Evolutionary conservation across 2,113 vertebrate genomes (phyloP), one percentile per base, ranked within the genome.

Genomic region (Sialia sialis): DNA sequence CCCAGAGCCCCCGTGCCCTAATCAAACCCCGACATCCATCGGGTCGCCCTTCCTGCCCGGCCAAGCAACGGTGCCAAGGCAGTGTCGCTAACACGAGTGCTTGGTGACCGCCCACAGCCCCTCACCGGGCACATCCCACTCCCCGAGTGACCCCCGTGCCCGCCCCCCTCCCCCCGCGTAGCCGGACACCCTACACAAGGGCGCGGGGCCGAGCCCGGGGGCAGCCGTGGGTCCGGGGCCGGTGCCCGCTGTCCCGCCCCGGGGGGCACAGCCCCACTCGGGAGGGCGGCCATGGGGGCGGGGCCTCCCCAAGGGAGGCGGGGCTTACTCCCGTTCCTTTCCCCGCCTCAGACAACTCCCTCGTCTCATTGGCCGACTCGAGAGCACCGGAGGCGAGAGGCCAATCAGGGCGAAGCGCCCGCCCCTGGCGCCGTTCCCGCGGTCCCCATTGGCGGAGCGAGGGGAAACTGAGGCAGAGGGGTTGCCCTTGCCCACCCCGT

Each of bases 381-480:
- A 55, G 39, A 0, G 15, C 12, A 20, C 20, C 23, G 63, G 25
- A 55, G 52, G 4, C 4, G 29, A 30, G 34, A 15, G 5, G 7
- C 93, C 90, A 96, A 94, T 83, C 48, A n/a, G 18, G 3, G 13
- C 22, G 10, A 44, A 51, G 29, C 6, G 19, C 74, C 75, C 79
- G 55, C 78, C 90, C 43, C 52, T 0, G 21, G 80, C 63, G 7
- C 87, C 22, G 27, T 52, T 72, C 52, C 81, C 52, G 38, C 76
- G 6, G 38, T 16, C 5, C 39, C 38, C 56, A 96, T 94, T 96
- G 95, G 95, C 11, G 21, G 67, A 36, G 2, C 23, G 0, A 10
- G 10, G 87, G 77, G 93, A 96, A 94, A 96, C 93, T 94, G 95
- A 96, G 95, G 95, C 90, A 91, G n/a, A 4, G 60, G 18, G 21